These are phyloP conservation scores for Petrocephalus schoutedeni DNA, from an alignment of 2,797 vertebrate genomes.

Conservation along the genomic window DNA sequence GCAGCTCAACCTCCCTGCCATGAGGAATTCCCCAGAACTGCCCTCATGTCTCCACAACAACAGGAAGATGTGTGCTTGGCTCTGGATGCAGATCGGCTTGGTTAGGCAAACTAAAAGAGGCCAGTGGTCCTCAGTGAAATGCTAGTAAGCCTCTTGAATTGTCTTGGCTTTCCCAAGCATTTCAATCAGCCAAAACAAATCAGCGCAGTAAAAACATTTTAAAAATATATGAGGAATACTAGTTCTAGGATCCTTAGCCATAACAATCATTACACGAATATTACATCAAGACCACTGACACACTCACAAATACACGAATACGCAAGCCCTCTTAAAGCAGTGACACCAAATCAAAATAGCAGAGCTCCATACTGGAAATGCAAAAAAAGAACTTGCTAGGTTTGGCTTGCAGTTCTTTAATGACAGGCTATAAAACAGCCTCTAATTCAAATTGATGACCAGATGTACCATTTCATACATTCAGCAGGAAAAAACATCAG, in stretches of 20 bases:
- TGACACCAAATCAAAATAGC: neutral
- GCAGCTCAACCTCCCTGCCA: neutral
- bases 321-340: neutral
- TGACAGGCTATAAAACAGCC: neutral
- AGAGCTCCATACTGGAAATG: neutral
- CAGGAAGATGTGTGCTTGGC: neutral
- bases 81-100: neutral
- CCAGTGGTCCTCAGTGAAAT: too few species aligned
- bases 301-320: neutral
- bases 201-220: neutral
- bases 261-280: neutral
- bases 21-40: neutral
- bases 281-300: neutral
- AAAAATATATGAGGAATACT: neutral
- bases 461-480: neutral
- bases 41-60: neutral
- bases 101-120: neutral
- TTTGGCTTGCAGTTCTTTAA: neutral
- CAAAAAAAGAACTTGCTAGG: neutral
- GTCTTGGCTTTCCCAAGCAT: neutral
- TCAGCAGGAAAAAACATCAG: neutral
- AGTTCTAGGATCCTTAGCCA: neutral
- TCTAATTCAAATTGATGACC: neutral
- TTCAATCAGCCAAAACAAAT: neutral
- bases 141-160: neutral